These are phyloP conservation scores for Drosophila neocordata DNA, from an alignment of 1,140 invertebrate species.

Conservation along the genomic window DNA sequence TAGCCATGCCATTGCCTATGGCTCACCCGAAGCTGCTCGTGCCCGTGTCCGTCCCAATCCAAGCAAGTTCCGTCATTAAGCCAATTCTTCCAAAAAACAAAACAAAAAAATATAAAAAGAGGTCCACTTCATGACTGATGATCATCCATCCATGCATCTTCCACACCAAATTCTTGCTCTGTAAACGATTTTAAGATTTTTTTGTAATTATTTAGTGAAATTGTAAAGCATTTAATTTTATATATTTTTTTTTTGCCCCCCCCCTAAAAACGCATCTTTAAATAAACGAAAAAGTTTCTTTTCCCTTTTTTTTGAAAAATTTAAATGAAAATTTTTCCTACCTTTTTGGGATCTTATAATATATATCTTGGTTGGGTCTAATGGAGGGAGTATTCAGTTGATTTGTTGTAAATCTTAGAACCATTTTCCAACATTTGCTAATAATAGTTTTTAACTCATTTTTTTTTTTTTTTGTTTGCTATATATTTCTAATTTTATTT, in stretches of 20 bases:
- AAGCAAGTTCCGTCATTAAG: constrained; percentile 75
- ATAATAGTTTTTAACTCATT: too few species aligned
- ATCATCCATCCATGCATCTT: constrained; percentile 40
- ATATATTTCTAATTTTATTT: constrained; percentile 4
- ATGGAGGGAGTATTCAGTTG: too few species aligned
- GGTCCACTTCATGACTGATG: constrained; percentile 25
- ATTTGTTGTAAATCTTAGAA: too few species aligned
- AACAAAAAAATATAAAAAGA: too few species aligned
- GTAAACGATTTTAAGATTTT: constrained; percentile 35
- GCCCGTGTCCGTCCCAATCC: constrained; percentile 65
- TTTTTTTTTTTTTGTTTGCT: not conserved
- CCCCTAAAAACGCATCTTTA: not conserved
- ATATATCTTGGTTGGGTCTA: too few species aligned
- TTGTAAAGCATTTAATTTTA: constrained; percentile 52
- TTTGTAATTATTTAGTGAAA: constrained; percentile 70
- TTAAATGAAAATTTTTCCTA: too few species aligned
- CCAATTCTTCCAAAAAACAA: constrained; percentile 1
- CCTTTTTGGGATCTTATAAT: too few species aligned
- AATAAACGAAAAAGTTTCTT: constrained; percentile 47
- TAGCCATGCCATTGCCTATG: constrained; percentile 88
- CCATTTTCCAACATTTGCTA: too few species aligned
- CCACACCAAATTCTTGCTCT: constrained; percentile 44
- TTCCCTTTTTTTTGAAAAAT: constrained; percentile 12
- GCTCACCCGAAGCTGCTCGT: constrained; percentile 82
- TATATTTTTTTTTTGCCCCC: constrained; percentile 31